Percentiles rank a stretch among this genome's conserved stretches.
Evolutionary conservation across 2,113 vertebrate genomes (phyloP).

Genomic region (Hiodon tergisus): DNA sequence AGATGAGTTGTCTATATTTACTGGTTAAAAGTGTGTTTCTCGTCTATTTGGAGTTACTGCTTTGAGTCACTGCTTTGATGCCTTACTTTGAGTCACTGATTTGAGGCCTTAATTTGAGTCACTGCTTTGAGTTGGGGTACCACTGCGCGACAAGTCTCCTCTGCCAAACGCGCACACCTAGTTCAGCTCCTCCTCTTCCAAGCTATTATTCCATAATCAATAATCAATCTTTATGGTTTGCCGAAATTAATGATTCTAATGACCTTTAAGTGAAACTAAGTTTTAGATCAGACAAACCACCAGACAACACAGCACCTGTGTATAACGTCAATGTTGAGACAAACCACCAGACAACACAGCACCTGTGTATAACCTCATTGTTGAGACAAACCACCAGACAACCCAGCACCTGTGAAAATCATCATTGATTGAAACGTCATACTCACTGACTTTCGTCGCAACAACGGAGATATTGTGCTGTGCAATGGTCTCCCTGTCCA

Average conservation of each 20-base stretch:
- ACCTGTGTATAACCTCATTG: conserved; percentile 31
- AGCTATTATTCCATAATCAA: not conserved
- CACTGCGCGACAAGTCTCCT: too few relatives aligned
- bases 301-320: conserved; percentile 48
- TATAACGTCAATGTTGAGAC: conserved; percentile 51
- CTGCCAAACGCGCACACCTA: too few relatives aligned
- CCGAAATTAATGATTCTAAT: not conserved
- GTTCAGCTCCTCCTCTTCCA: too few relatives aligned
- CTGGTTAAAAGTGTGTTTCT: not conserved
- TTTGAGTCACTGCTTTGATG: not conserved
- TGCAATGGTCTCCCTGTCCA: conserved; percentile 85
- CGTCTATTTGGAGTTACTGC: not conserved
- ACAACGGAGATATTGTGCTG: conserved; percentile 92
- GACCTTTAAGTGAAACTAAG: too few relatives aligned
- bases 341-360: conserved; percentile 28
- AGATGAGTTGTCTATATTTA: not conserved
- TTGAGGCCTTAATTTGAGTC: too few relatives aligned
- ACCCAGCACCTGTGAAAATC: conserved; percentile 28
- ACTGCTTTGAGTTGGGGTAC: not conserved
- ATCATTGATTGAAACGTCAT: conserved; percentile 45
- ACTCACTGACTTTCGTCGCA: conserved; percentile 98
- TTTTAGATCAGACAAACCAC: conserved; percentile 41
- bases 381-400: conserved; percentile 38
- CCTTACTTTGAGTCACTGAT: not conserved
- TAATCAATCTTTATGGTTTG: conserved; percentile 49